A percentile compares a stretch with the other conserved stretches of the same genome.
phyloP scores from a whole-genome alignment of 2,113 vertebrate genomes.

The Cavia porcellus region DNA sequence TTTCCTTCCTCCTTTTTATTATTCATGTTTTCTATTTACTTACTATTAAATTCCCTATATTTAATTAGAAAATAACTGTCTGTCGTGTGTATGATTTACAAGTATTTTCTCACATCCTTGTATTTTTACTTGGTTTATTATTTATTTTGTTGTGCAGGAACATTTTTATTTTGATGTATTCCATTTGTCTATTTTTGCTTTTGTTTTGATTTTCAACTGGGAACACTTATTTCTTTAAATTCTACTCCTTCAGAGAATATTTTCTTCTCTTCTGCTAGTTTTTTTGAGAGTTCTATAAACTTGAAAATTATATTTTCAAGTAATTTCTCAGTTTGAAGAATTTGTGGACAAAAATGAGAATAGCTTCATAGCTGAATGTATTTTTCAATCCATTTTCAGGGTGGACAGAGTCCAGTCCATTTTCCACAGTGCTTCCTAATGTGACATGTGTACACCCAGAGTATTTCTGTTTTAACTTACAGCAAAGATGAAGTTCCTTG shows the following conservation, averaged over 20 bases:
- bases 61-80: background rate
- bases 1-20: background rate
- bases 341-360: background rate
- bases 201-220: background rate
- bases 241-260: background rate
- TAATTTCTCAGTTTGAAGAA: background rate
- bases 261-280: background rate
- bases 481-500: background rate
- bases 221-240: background rate
- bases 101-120: background rate
- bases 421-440: background rate
- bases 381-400: background rate
- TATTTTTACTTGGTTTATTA: background rate
- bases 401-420: background rate
- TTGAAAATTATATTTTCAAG: background rate
- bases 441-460: no score
- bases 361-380: background rate
- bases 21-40: background rate
- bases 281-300: background rate
- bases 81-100: background rate
- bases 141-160: background rate
- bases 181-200: background rate
- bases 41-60: background rate
- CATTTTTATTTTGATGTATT: background rate
- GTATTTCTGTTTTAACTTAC: background rate